These are phyloP conservation scores for Cariama cristata DNA, from an alignment of 2,113 vertebrate species.

Conservation along the genomic window DNA sequence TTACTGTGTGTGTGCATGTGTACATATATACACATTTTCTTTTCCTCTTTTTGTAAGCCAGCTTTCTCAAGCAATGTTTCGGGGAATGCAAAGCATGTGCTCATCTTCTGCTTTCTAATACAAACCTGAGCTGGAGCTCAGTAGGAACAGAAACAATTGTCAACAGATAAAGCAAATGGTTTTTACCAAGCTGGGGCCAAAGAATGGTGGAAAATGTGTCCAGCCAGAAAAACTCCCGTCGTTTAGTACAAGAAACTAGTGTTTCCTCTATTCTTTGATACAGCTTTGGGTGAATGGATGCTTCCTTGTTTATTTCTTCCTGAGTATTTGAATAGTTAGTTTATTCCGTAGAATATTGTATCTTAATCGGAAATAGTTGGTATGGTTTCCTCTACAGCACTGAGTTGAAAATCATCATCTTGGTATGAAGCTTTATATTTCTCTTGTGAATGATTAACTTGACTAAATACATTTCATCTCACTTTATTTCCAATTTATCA, in stretches of 20 bases:
- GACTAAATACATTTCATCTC: conserved; percentile 41
- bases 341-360: neutral
- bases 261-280: neutral
- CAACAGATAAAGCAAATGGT: neutral
- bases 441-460: conserved; percentile 18
- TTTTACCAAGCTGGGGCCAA: neutral
- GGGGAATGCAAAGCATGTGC: neutral
- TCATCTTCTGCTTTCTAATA: neutral
- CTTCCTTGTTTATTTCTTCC: neutral
- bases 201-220: neutral
- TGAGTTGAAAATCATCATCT: neutral
- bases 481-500: conserved; percentile 43
- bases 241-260: neutral
- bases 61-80: neutral
- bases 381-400: neutral
- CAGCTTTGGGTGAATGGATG: neutral
- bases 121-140: neutral
- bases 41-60: neutral
- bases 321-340: neutral
- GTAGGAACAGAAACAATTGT: neutral
- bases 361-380: neutral
- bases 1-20: neutral
- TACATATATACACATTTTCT: accelerated
- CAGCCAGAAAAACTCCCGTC: neutral
- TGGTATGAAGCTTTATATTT: neutral